A percentile compares a stretch with the other conserved stretches of the same genome.
Evolutionary conservation across 2,797 vertebrate genomes (phyloP).

Genomic region (Sebastes oblongus): DNA sequence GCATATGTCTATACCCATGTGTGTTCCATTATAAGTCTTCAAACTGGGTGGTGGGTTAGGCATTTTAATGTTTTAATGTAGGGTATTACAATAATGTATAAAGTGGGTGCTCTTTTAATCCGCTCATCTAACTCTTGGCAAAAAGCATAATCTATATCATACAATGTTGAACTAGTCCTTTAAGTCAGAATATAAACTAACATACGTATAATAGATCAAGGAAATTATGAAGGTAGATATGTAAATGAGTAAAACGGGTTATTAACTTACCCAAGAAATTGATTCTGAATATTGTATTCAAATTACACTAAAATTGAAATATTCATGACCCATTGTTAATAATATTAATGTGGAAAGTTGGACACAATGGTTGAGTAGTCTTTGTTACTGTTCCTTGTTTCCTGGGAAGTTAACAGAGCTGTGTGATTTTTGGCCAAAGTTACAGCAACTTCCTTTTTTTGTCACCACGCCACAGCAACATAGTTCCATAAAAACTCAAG

Average conservation of each 20-base stretch:
- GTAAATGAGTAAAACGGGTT: not conserved
- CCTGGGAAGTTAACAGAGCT: not conserved
- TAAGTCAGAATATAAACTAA: not conserved
- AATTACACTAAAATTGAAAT: not conserved
- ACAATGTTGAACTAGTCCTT: not conserved
- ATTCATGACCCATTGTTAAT: not conserved
- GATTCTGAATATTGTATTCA: not conserved
- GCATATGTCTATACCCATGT: no score
- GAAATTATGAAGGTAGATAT: not conserved
- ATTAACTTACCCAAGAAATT: not conserved
- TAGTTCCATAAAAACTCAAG: not conserved
- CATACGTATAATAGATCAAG: fast-evolving
- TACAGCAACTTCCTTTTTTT: no score
- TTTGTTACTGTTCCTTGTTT: not conserved
- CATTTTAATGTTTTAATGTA: not conserved
- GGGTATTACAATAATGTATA: not conserved
- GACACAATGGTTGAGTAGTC: not conserved
- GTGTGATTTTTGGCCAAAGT: not conserved
- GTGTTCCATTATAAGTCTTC: no score
- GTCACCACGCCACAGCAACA: not conserved
- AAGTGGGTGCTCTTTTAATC: not conserved
- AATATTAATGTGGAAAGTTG: not conserved
- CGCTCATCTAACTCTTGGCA: not conserved
- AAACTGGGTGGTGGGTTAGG: no score
- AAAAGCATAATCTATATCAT: not conserved